Evolutionary conservation across 2,888 invertebrate species (phyloP).

Genomic region (Polyommatus iphigenia): DNA sequence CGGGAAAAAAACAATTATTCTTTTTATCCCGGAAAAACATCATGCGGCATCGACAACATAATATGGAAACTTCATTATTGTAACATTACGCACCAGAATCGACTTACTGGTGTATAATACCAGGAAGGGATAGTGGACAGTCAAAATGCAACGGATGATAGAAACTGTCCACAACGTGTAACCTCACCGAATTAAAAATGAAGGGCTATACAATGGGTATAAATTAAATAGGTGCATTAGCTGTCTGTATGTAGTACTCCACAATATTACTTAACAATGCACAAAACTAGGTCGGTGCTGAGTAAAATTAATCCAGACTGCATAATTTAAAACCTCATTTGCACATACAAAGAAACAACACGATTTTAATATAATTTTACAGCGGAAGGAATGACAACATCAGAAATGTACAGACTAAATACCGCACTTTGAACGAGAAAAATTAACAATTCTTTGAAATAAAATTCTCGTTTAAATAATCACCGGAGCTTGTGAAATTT

Average conservation of each 20-base stretch:
- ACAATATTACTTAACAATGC: constrained; percentile 36
- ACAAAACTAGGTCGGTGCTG: constrained; percentile 36
- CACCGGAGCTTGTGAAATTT: not conserved
- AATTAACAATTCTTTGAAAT: not conserved
- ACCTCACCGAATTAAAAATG: not conserved
- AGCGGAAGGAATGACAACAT: not conserved
- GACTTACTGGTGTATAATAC: too few relatives aligned
- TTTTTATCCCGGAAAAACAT: too few relatives aligned
- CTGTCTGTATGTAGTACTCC: constrained; percentile 23
- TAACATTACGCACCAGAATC: too few relatives aligned
- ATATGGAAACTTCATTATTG: too few relatives aligned
- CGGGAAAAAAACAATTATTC: too few relatives aligned
- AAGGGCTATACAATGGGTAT: not conserved
- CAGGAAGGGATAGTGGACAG: too few relatives aligned
- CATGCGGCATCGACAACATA: too few relatives aligned
- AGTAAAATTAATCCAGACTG: constrained; percentile 37
- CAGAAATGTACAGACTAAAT: constrained; percentile 21
- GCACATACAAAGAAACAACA: constrained; percentile 32
- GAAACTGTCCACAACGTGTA: not conserved
- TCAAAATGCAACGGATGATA: not conserved
- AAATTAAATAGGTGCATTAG: constrained; percentile 29
- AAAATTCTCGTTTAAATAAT: not conserved
- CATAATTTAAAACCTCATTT: constrained; percentile 40
- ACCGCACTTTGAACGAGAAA: constrained; percentile 22
- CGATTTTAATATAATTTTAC: constrained; percentile 26